A percentile compares a stretch with the other conserved stretches of the same genome.
Evolutionary conservation across 1,140 invertebrate species (phyloP).

Genomic region (Brachystomella parvula): DNA sequence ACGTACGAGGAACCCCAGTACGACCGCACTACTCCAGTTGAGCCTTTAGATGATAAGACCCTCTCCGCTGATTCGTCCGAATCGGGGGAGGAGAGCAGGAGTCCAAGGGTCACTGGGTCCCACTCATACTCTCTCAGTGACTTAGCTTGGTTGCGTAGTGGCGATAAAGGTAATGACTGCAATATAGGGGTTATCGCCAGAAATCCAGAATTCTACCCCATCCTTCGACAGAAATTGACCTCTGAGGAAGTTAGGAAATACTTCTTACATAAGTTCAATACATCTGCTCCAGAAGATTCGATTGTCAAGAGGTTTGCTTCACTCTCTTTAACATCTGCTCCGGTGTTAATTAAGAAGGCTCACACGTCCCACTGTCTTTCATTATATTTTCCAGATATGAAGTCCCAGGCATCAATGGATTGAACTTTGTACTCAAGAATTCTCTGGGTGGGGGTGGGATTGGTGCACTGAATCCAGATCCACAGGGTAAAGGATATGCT

Average conservation of each 20-base stretch:
- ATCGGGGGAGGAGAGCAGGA: background rate
- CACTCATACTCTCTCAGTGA: constrained; percentile 45
- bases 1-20: background rate
- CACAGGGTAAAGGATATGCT: constrained; percentile 47
- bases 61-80: background rate
- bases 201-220: constrained; percentile 44
- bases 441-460: constrained; percentile 48
- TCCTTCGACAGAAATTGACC: constrained; percentile 44
- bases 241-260: constrained; percentile 43
- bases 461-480: constrained; percentile 46
- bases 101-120: constrained; percentile 39
- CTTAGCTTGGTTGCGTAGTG: constrained; percentile 48
- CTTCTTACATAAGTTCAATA: constrained; percentile 45
- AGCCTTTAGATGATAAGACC: background rate
- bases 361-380: background rate
- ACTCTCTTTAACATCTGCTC: background rate
- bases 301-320: constrained; percentile 15
- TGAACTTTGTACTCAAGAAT: constrained; percentile 47
- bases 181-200: constrained; percentile 51
- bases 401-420: constrained; percentile 45
- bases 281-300: background rate
- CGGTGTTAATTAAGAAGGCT: background rate
- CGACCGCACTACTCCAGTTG: constrained; percentile 6
- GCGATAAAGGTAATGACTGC: constrained; percentile 49
- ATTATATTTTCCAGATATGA: constrained; percentile 34